These are phyloP conservation scores for Alviniconcha strummeri DNA, from an alignment of 2,888 invertebrate species.

Conservation along the genomic window DNA sequence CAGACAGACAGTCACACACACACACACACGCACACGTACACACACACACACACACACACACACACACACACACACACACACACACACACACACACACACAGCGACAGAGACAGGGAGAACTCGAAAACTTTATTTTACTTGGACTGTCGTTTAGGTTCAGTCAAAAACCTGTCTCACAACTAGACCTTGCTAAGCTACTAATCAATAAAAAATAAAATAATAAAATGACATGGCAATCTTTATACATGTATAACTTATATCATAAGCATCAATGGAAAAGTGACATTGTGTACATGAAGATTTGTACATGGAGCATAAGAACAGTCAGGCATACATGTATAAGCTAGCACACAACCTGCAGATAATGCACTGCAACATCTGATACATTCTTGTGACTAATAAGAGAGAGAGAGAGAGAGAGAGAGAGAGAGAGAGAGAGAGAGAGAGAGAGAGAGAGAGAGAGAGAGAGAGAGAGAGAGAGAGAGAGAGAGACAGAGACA, in stretches of 20 bases:
- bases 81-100: not conserved
- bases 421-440: not conserved
- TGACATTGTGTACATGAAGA: not conserved
- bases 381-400: not conserved
- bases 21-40: no score
- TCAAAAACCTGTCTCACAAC: not conserved
- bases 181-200: not conserved
- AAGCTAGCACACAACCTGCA: not conserved
- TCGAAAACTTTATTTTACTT: no score
- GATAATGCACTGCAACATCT: not conserved
- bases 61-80: not conserved
- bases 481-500: not conserved
- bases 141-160: no score
- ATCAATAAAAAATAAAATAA: no score
- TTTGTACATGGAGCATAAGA: not conserved
- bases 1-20: not conserved
- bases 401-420: slow-evolving; percentile 17
- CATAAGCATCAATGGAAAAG: no score
- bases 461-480: not conserved
- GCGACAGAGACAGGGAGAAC: not conserved
- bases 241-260: no score
- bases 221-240: no score
- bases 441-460: slow-evolving; percentile 12
- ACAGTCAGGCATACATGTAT: not conserved
- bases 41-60: not conserved